These are phyloP conservation scores for Cacatua alba DNA, from an alignment of 2,113 vertebrate genomes.

Conservation along the genomic window DNA sequence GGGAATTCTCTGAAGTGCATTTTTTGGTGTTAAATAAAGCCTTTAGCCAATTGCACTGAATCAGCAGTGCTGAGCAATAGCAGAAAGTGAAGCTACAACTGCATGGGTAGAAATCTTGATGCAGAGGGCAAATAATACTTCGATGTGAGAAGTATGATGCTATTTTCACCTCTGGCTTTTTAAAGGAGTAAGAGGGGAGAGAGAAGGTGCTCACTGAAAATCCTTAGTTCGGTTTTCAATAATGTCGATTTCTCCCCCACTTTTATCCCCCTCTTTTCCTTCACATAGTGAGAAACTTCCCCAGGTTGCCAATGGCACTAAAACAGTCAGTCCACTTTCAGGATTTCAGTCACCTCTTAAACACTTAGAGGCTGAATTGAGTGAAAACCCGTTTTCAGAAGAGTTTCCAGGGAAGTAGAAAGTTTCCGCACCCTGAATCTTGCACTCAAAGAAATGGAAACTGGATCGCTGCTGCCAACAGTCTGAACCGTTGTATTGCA, in stretches of 20 bases:
- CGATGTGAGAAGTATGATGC: constrained; percentile 61
- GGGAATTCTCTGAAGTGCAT: not conserved
- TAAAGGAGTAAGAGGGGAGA: constrained; percentile 26
- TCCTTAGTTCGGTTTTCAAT: constrained; percentile 66
- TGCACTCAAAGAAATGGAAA: constrained; percentile 80
- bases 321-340: constrained; percentile 77
- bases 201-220: constrained; percentile 65
- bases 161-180: constrained; percentile 66
- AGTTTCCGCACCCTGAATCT: constrained; percentile 82
- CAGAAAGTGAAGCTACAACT: constrained; percentile 20
- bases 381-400: constrained; percentile 83
- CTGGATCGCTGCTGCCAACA: constrained; percentile 68
- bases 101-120: constrained; percentile 22
- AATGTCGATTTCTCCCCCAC: constrained; percentile 56
- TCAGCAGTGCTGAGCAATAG: not conserved
- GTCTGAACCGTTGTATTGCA: constrained; percentile 69
- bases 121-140: constrained; percentile 51
- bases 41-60: not conserved
- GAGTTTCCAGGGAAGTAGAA: constrained; percentile 85
- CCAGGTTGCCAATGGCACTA: constrained; percentile 70
- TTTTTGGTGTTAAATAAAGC: not conserved
- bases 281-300: constrained; percentile 76
- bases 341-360: constrained; percentile 85
- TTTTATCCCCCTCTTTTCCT: constrained; percentile 25
- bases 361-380: constrained; percentile 80